Evolutionary conservation across 2,888 invertebrate species (phyloP).

Genomic region (Aricia artaxerxes): DNA sequence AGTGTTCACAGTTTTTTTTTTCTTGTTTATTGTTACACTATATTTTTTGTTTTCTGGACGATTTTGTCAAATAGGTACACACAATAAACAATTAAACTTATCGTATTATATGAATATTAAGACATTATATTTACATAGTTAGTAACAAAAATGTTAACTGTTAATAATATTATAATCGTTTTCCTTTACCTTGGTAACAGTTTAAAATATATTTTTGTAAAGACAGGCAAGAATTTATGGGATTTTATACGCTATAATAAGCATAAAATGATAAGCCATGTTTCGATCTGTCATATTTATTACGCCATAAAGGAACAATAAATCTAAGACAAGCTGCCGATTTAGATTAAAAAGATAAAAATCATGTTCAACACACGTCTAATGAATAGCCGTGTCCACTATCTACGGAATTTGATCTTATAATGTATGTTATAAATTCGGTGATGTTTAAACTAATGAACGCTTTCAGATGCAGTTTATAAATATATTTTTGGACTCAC

Average conservation of each 20-base stretch:
- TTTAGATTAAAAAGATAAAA: constrained; percentile 8
- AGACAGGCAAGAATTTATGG: background rate
- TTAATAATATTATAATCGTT: no score
- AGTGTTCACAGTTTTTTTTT: no score
- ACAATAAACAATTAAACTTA: no score
- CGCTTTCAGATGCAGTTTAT: background rate
- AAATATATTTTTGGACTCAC: background rate
- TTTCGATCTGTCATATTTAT: background rate
- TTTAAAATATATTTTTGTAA: background rate
- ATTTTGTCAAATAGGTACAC: no score
- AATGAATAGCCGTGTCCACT: constrained; percentile 12
- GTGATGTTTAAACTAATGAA: background rate
- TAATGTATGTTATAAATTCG: constrained; percentile 1
- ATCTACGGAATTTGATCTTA: constrained; percentile 8
- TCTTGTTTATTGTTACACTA: no score
- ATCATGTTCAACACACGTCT: background rate
- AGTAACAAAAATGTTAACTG: background rate
- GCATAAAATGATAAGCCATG: background rate
- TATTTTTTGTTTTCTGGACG: no score
- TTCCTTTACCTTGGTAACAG: background rate
- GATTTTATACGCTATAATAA: background rate
- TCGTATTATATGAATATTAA: no score
- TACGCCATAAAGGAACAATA: background rate
- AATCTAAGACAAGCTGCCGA: constrained; percentile 2
- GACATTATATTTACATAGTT: background rate